A percentile compares a stretch with the other conserved stretches of the same genome.
These are phyloP conservation scores for Drosophila pectinifera DNA, from an alignment of 1,140 invertebrate species.

Conservation along the genomic window DNA sequence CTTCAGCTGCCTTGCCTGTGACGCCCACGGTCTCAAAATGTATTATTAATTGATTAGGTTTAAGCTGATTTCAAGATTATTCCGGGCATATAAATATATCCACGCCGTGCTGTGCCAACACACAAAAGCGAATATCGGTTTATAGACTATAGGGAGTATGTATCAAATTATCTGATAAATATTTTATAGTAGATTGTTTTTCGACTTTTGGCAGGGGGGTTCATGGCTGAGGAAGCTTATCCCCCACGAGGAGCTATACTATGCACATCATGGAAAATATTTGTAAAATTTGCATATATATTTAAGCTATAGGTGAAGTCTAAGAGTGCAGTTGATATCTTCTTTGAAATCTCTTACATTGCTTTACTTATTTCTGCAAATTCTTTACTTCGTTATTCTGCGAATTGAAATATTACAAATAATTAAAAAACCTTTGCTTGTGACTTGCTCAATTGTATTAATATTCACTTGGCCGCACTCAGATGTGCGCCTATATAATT, in stretches of 20 bases:
- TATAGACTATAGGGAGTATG: conserved; percentile 16
- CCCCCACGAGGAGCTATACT: conserved; percentile 4
- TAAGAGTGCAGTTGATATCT: background rate
- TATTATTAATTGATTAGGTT: conserved; percentile 82
- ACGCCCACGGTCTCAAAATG: conserved; percentile 64
- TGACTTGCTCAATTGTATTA: background rate
- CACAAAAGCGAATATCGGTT: conserved; percentile 12
- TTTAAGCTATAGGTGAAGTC: background rate
- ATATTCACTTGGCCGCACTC: background rate
- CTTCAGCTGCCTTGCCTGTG: conserved; percentile 35
- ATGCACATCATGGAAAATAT: conserved; percentile 12
- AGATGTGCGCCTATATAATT: background rate
- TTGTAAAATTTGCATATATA: conserved; percentile 28
- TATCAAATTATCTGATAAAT: conserved; percentile 54
- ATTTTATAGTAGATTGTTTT: conserved; percentile 52
- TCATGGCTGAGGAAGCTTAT: conserved; percentile 17
- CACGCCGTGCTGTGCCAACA: conserved; percentile 28
- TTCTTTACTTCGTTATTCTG: background rate
- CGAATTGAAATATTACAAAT: no score
- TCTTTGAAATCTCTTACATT: background rate
- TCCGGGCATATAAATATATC: conserved; percentile 47
- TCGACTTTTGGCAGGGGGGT: background rate
- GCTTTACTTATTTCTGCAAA: background rate
- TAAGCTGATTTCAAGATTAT: conserved; percentile 70
- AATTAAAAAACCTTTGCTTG: background rate